Evolutionary conservation across 1,140 invertebrate genomes (phyloP).

Genomic region (Apis cerana): DNA sequence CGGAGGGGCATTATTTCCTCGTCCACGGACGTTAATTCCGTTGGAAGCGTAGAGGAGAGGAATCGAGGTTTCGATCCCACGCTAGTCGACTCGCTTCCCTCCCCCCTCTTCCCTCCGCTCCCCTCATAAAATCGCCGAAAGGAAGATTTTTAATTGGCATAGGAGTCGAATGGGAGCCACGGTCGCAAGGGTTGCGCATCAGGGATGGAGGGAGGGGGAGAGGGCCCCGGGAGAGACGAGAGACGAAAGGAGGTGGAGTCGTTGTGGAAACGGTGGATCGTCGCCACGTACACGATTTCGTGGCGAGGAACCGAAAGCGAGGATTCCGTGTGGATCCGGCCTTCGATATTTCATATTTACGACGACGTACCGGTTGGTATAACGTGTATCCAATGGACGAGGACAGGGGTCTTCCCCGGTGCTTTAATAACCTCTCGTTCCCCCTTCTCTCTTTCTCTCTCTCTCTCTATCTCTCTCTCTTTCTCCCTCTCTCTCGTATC

Average conservation of each 20-base stretch:
- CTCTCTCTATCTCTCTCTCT: too few relatives aligned
- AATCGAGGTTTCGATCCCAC: slow-evolving; percentile 20
- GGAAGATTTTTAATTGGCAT: slow-evolving; percentile 69
- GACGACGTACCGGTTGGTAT: slow-evolving; percentile 71
- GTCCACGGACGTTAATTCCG: slow-evolving; percentile 15
- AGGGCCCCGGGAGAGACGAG: background rate
- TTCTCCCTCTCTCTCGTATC: slow-evolving; percentile 50
- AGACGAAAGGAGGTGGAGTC: slow-evolving; percentile 32
- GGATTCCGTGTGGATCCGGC: slow-evolving; percentile 57
- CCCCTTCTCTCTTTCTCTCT: background rate
- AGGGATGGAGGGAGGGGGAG: background rate
- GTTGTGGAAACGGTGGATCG: slow-evolving; percentile 52
- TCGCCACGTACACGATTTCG: slow-evolving; percentile 44
- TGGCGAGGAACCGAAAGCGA: slow-evolving; percentile 45
- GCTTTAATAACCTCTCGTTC: slow-evolving; percentile 76
- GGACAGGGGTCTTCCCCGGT: slow-evolving; percentile 39
- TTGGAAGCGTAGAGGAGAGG: slow-evolving; percentile 14
- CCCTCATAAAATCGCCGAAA: slow-evolving; percentile 66
- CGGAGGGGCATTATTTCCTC: slow-evolving; percentile 19
- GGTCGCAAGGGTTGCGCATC: background rate
- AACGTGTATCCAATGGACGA: slow-evolving; percentile 53
- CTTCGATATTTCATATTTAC: slow-evolving; percentile 81
- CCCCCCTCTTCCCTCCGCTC: background rate
- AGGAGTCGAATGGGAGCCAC: slow-evolving; percentile 32
- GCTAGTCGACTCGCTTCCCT: background rate